These are phyloP conservation scores for Brachionus sp. DNA, from an alignment of 1,140 invertebrate species.

Conservation along the genomic window DNA sequence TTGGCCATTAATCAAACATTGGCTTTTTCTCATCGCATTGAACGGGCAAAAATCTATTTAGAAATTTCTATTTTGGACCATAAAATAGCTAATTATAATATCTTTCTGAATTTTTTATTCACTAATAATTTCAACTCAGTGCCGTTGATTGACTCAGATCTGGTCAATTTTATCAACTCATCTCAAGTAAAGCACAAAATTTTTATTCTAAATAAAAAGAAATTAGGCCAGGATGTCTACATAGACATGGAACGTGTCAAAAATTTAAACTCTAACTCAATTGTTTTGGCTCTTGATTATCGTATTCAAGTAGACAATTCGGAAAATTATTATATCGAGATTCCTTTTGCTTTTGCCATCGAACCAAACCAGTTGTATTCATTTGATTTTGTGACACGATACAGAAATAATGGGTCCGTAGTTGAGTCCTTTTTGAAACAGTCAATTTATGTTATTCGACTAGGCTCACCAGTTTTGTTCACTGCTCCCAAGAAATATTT, in stretches of 20 bases:
- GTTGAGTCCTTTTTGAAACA: neutral
- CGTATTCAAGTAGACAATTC: neutral
- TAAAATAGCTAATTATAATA: neutral
- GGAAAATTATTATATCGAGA: neutral
- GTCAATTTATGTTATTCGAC: neutral
- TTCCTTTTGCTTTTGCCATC: neutral
- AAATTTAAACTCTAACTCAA: neutral
- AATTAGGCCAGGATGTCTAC: neutral
- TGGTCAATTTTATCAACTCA: slow-evolving; percentile 13
- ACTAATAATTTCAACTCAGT: neutral
- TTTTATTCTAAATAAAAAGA: neutral
- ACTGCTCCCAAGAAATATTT: neutral
- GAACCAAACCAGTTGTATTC: slow-evolving; percentile 22
- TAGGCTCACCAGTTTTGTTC: neutral
- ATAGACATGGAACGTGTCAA: neutral
- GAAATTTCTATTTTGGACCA: neutral
- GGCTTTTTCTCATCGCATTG: no score
- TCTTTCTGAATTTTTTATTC: neutral
- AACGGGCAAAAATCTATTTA: neutral
- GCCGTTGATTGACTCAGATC: neutral
- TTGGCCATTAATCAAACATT: neutral
- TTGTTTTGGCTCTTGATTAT: slow-evolving; percentile 23
- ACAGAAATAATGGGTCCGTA: neutral
- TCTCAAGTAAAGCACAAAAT: neutral
- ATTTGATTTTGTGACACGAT: neutral